Conservation (phyloP, 2,797 vertebrate genomes). For the Lindbergichthys nudifrons region DNA sequence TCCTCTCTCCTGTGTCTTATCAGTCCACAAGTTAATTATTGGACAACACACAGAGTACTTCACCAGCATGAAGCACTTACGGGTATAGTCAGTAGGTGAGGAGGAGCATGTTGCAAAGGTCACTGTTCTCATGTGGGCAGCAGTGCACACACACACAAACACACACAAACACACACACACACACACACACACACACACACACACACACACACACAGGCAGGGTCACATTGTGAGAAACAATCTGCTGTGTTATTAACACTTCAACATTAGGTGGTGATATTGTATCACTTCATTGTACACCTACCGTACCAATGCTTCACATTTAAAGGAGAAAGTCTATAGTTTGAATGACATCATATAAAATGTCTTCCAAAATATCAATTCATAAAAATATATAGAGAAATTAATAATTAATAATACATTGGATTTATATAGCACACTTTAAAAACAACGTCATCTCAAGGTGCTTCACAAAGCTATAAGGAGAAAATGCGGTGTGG, state of each 20-base stretch:
- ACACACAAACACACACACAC: slow-evolving; percentile 9
- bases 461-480: no score
- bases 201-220: slow-evolving; percentile 5
- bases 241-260: slow-evolving; percentile 17
- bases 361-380: background rate
- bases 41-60: slow-evolving; percentile 56
- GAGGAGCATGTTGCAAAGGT: slow-evolving; percentile 70
- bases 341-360: background rate
- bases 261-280: slow-evolving; percentile 49
- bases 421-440: no score
- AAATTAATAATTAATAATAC: background rate
- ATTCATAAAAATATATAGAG: background rate
- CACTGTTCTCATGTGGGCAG: slow-evolving; percentile 47
- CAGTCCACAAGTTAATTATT: slow-evolving; percentile 82
- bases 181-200: background rate
- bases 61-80: slow-evolving; percentile 45
- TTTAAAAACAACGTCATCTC: no score
- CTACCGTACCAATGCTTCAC: background rate
- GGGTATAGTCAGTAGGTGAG: slow-evolving; percentile 44
- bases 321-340: background rate
- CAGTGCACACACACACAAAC: slow-evolving; percentile 7
- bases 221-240: background rate
- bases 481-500: no score
- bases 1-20: slow-evolving; percentile 46
- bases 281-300: background rate